phyloP scores from a whole-genome alignment of 37 sponge, comb jelly and placozoan species.

The Ephydatia muelleri region DNA sequence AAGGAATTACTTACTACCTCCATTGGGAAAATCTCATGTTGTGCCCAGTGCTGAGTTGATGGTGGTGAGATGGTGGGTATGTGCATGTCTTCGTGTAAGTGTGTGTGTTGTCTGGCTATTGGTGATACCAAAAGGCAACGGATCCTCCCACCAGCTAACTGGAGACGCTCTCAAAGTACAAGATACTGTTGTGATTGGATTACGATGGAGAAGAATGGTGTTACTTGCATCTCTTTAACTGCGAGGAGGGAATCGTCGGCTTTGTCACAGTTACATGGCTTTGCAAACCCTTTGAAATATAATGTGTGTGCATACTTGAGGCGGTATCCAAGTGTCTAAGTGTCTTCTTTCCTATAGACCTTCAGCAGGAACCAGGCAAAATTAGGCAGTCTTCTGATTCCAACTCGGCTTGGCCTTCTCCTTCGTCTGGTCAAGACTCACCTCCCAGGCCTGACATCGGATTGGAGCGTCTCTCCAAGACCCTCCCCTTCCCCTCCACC shows the following conservation, averaged over 20 bases:
- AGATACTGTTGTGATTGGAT: too few species aligned
- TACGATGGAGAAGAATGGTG: not conserved
- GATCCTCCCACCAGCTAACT: too few species aligned
- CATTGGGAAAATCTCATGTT: not conserved
- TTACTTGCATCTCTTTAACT: not conserved
- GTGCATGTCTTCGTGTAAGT: not conserved
- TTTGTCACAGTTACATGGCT: not conserved
- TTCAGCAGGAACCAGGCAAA: not conserved
- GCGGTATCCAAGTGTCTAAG: too few species aligned
- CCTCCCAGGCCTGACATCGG: not conserved
- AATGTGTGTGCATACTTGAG: not conserved
- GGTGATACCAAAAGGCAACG: too few species aligned
- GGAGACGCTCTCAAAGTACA: too few species aligned
- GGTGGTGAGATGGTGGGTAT: not conserved
- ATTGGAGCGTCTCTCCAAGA: conserved; percentile 32
- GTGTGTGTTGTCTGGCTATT: not conserved
- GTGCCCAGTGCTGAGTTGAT: not conserved
- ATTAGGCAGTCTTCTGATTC: not conserved
- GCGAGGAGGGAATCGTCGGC: not conserved
- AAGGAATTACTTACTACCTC: too few species aligned
- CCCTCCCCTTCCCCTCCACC: conserved; percentile 40
- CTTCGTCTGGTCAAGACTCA: not conserved
- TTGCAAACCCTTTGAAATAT: not conserved
- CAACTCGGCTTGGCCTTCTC: not conserved
- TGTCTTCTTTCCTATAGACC: not conserved